Percentiles rank a stretch among this genome's conserved stretches.
Evolutionary conservation across 2,113 vertebrate species (phyloP).

Genomic region (Oceanodroma tethys): DNA sequence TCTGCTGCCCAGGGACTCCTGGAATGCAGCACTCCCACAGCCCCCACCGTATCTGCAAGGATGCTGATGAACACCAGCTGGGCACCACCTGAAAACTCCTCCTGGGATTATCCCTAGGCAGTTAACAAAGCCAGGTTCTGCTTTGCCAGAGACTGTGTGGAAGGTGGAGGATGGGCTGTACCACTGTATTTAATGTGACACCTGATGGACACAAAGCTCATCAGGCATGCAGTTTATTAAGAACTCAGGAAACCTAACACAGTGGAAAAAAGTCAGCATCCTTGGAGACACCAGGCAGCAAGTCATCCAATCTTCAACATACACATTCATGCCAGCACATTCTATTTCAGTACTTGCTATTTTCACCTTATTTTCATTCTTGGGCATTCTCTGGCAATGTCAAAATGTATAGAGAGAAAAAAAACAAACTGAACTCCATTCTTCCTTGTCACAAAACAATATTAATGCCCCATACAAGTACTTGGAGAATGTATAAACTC

Average conservation of each 20-base stretch:
- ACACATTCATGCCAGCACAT: neutral
- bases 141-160: neutral
- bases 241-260: neutral
- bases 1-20: neutral
- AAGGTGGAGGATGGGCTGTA: neutral
- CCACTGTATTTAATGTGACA: neutral
- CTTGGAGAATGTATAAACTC: neutral
- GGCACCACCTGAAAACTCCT: neutral
- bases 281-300: neutral
- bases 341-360: slow-evolving; percentile 16
- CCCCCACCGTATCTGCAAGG: fast-evolving
- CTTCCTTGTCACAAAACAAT: neutral
- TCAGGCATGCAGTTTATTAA: neutral
- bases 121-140: neutral
- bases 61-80: neutral
- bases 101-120: neutral
- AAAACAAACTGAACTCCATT: neutral
- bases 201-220: neutral
- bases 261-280: neutral
- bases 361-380: slow-evolving; percentile 22
- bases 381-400: neutral
- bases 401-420: neutral
- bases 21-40: neutral
- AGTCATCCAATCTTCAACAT: neutral
- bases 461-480: neutral